phyloP scores from a whole-genome alignment of 1,140 invertebrate species.

The Euglossa dilemma region DNA sequence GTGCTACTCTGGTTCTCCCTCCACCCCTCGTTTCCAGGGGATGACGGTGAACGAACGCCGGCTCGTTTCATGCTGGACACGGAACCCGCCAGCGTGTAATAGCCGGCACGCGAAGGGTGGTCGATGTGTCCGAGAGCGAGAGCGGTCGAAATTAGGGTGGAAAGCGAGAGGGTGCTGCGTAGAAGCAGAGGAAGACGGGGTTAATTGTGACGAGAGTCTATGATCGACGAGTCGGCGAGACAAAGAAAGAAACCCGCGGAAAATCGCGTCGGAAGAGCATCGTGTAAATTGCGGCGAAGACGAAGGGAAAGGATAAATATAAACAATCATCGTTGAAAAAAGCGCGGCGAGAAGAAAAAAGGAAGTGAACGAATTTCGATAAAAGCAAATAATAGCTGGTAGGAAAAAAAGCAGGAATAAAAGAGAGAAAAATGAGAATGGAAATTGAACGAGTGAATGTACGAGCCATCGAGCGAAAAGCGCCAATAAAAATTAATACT shows the following conservation, averaged over 20 bases:
- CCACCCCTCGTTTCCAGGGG: background rate
- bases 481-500: too few species aligned
- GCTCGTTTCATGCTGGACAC: slow-evolving; percentile 56
- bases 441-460: too few species aligned
- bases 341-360: too few species aligned
- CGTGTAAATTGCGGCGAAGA: background rate
- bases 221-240: background rate
- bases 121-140: slow-evolving; percentile 6
- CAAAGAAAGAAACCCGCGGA: too few species aligned
- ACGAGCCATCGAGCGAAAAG: too few species aligned
- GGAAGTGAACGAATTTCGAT: too few species aligned
- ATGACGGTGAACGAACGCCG: slow-evolving; percentile 7
- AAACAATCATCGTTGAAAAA: too few species aligned
- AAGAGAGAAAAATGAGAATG: too few species aligned
- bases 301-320: too few species aligned
- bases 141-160: background rate
- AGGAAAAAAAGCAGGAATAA: too few species aligned
- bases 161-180: background rate
- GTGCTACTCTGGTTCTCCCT: background rate
- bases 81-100: slow-evolving; percentile 48
- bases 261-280: background rate
- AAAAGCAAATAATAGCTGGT: too few species aligned
- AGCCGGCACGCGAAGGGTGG: slow-evolving; percentile 44
- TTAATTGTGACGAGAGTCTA: slow-evolving; percentile 17
- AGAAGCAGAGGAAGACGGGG: background rate